phyloP scores from a whole-genome alignment of 2,888 invertebrate species.

The Dynastes grantii region DNA sequence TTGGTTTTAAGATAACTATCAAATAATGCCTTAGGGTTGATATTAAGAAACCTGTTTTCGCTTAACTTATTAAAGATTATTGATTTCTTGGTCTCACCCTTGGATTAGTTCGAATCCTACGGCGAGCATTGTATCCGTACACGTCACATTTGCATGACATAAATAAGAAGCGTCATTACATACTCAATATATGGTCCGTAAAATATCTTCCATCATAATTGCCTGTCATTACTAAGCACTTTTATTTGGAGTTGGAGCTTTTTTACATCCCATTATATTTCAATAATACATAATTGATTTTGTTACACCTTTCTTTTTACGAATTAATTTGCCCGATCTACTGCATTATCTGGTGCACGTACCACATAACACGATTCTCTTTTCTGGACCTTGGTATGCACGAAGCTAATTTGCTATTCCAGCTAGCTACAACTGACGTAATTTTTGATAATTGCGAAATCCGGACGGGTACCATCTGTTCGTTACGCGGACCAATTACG shows the following conservation, averaged over 20 bases:
- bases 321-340: constrained; percentile 25
- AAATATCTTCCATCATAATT: constrained; percentile 49
- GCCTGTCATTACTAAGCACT: constrained; percentile 50
- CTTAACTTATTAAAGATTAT: no score
- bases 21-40: no score
- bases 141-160: not conserved
- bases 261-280: constrained; percentile 44
- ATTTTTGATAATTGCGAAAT: not conserved
- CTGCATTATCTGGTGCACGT: not conserved
- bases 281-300: constrained; percentile 43
- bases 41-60: no score
- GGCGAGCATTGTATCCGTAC: no score
- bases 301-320: constrained; percentile 42
- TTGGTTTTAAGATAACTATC: no score
- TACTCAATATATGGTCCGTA: constrained; percentile 45
- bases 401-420: constrained; percentile 1
- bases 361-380: not conserved
- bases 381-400: not conserved
- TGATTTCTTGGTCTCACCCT: not conserved
- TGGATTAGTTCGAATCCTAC: no score
- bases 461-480: not conserved
- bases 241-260: constrained; percentile 25
- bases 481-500: not conserved
- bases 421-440: not conserved
- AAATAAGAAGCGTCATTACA: constrained; percentile 1